Base-by-base conservation (phyloP, 2,797 vertebrate species). In the Leptoclinus maculatus region DNA sequence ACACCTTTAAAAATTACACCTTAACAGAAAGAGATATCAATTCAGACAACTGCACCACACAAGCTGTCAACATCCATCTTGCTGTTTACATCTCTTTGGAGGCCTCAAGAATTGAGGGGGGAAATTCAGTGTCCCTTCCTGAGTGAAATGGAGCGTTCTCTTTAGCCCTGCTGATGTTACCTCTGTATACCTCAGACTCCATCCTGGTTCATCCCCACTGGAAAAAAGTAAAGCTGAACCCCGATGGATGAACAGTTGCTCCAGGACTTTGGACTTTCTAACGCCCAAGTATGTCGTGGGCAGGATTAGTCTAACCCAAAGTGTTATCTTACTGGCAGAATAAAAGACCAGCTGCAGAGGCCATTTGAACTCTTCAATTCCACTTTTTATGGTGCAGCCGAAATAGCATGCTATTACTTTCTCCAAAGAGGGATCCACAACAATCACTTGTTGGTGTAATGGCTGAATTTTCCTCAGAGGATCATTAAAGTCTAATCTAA, bases 261-360 rank as follows among this genome's bases (percentile, higher is more conserved):
- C 69, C 56, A 53, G 65, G 78, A 85, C 70, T 79, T 88, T 83
- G 2, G 12, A 74, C 73, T 79, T 76, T 84, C 62, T 85, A 76
- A 68, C 78, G 73, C 79, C 82, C 58, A 21, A 39, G 83, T 89
- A 86, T 90, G 83, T 87, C 58, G 25, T 36, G 23, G 65, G 62
- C 63, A 73, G 83, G 82, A 90, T 91, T 88, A 91, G 80, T 84
- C 80, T 77, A 81, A 75, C 82, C 79, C 59, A 89, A 90, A 87
- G 73, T 34, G 62, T 85, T 90, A 84, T 90, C 79, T 85, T 72
- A 75, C 74, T 65, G 74, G 70, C 25, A 67, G 83, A 88, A 79
- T 71, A 71, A 89, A 85, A 71, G 74, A 82, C 71, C 64, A 47
- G 80, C 72, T 82, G 63, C 76, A 82, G 75, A 85, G 77, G 79